These are phyloP conservation scores for Poeciliopsis presidionis DNA, from an alignment of 2,797 vertebrate genomes.

Conservation along the genomic window DNA sequence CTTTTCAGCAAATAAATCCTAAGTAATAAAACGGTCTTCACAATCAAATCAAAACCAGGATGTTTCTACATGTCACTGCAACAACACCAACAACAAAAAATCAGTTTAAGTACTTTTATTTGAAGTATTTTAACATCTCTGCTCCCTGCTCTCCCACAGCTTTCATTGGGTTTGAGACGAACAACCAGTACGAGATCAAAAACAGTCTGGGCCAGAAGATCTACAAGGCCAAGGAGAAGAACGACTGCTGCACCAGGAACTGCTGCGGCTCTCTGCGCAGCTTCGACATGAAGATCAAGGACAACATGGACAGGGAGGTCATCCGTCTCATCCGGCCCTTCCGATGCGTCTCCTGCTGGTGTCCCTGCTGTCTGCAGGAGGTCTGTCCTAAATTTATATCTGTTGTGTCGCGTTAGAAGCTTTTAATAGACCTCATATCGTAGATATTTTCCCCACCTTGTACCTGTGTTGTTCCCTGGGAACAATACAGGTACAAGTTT, in stretches of 20 bases:
- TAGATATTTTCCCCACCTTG: constrained; percentile 8
- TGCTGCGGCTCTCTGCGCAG: constrained; percentile 89
- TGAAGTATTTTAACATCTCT: background rate
- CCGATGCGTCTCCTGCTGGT: constrained; percentile 88
- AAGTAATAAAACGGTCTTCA: background rate
- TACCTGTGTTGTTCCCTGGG: background rate
- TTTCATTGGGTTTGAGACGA: constrained; percentile 86
- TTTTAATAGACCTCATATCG: background rate
- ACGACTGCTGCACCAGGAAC: constrained; percentile 88
- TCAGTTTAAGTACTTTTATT: background rate
- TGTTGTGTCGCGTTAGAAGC: background rate
- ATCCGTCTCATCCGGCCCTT: constrained; percentile 87
- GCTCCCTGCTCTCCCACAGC: constrained; percentile 63
- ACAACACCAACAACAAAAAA: background rate
- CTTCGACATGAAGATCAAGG: constrained; percentile 88
- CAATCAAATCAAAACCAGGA: background rate
- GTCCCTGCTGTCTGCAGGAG: constrained; percentile 91
- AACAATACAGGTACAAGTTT: too few species aligned
- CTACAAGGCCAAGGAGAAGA: constrained; percentile 89
- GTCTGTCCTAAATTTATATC: constrained; percentile 41
- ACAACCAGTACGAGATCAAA: constrained; percentile 89
- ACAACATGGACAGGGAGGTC: constrained; percentile 85
- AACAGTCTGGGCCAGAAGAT: constrained; percentile 87
- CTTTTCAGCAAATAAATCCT: too few species aligned
- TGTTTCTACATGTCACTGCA: background rate